Percentiles rank a stretch among this genome's conserved stretches.
These are phyloP conservation scores for Xanthorhoe spadicearia DNA, from an alignment of 2,888 invertebrate species.

Conservation along the genomic window DNA sequence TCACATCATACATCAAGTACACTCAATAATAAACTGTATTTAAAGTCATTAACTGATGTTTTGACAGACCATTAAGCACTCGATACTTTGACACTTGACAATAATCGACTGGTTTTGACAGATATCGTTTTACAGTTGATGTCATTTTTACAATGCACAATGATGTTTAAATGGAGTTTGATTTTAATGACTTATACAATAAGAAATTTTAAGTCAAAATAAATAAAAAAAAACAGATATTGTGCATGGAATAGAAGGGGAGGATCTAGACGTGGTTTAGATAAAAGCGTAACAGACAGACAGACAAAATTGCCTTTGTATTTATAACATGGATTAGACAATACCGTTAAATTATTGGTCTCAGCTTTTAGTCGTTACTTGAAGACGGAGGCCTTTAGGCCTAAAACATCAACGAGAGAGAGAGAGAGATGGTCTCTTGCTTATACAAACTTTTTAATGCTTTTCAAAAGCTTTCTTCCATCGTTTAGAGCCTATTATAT, in stretches of 20 bases:
- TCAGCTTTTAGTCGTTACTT: no score
- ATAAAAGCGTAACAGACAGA: no score
- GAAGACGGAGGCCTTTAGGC: no score
- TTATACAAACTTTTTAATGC: no score
- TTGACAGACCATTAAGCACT: constrained; percentile 79
- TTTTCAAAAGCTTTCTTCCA: no score
- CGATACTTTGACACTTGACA: constrained; percentile 62
- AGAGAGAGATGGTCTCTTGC: no score
- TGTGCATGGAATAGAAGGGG: no score
- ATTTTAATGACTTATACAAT: constrained; percentile 32
- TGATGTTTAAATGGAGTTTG: constrained; percentile 58
- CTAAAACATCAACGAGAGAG: no score
- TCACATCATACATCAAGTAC: constrained; percentile 74
- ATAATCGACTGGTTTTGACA: constrained; percentile 69
- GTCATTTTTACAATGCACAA: constrained; percentile 68
- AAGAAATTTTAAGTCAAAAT: constrained; percentile 13
- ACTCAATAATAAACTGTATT: constrained; percentile 56
- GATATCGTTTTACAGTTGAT: constrained; percentile 72
- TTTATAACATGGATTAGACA: no score
- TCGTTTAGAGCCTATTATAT: no score
- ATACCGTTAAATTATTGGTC: no score
- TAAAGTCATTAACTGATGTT: constrained; percentile 75
- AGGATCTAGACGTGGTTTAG: not conserved
- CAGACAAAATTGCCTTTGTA: no score
- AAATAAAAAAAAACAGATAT: not conserved